These are phyloP conservation scores for Gallinago jamesoni DNA, from an alignment of 2,113 vertebrate species.

Conservation along the genomic window DNA sequence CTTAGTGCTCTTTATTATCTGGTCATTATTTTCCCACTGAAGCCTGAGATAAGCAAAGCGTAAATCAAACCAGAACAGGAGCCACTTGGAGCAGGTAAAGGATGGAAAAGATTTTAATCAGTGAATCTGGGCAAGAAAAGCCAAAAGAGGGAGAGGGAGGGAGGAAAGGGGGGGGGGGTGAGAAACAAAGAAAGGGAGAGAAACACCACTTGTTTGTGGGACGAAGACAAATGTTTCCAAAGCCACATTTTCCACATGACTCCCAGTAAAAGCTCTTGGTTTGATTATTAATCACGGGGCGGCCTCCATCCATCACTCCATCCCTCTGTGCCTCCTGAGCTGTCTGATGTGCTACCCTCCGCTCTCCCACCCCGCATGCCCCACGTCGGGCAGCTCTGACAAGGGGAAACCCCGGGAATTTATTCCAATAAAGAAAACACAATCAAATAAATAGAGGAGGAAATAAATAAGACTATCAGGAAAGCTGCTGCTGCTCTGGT, in stretches of 20 bases:
- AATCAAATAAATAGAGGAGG: background rate
- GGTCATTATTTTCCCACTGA: slow-evolving; percentile 57
- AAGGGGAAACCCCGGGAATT: background rate
- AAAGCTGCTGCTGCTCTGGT: background rate
- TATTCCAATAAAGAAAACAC: background rate
- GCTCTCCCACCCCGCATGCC: background rate
- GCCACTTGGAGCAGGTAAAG: slow-evolving; percentile 43
- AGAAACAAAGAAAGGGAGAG: slow-evolving; percentile 19
- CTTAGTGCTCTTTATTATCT: slow-evolving; percentile 65
- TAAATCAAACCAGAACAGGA: slow-evolving; percentile 31
- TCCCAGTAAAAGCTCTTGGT: slow-evolving; percentile 53
- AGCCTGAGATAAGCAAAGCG: slow-evolving; percentile 43
- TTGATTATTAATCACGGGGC: slow-evolving; percentile 38
- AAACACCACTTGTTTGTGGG: slow-evolving; percentile 54
- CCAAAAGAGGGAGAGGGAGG: background rate
- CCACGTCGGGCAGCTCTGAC: background rate
- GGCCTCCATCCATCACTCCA: slow-evolving; percentile 56
- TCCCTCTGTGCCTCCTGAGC: background rate
- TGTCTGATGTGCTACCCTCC: background rate
- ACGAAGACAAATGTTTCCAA: slow-evolving; percentile 29
- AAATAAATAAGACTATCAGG: background rate
- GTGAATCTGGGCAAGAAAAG: slow-evolving; percentile 22
- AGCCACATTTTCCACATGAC: slow-evolving; percentile 42
- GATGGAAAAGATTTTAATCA: slow-evolving; percentile 24
- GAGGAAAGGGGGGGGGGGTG: background rate